Evolutionary conservation across 1,140 invertebrate genomes (phyloP), one percentile per base, ranked within the genome.

Genomic region (Glossosoma conforme): DNA sequence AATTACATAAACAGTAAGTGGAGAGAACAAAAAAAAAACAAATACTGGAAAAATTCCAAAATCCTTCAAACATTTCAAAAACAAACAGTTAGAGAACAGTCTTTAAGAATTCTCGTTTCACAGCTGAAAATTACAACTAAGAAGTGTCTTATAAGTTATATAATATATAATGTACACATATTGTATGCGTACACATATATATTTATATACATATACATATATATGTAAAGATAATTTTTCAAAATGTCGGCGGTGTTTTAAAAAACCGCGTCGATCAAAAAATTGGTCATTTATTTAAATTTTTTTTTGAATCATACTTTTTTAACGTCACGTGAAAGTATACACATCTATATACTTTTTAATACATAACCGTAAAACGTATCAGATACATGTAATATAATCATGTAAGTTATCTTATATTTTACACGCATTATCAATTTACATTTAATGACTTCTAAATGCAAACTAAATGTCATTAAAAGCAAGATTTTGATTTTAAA

Each of bases 251-350:
- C 32, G 30, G 38, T 25, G 10, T 5, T 9, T n/a, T n/a, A 11
- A 9, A 18, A 18, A 15, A 38, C 22, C 11, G 18, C 19, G 30
- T 28, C 48, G 48, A 43, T 56, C 33, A 56, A 40, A 56, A 56
- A 56, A 56, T 56, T 56, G 54, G 54, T 57, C 54, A 52, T 45
- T 52, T 57, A 24, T 44, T 46, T 10, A 22, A 36, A 22, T n/a
- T 44, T 10, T 21, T 44, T 19, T 44, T 19, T 44, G n/a, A n/a
- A n/a, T n/a, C n/a, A n/a, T n/a, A n/a, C n/a, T n/a, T n/a, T n/a
- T n/a, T n/a, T n/a, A n/a, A n/a, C n/a, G n/a, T n/a, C n/a, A n/a
- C n/a, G n/a, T n/a, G n/a, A n/a, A n/a, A n/a, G n/a, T n/a, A n/a
- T n/a, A n/a, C n/a, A n/a, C n/a, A n/a, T n/a, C n/a, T n/a, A n/a